Conservation (phyloP, 2,113 vertebrate genomes). For the Xyliphius kryptos region DNA sequence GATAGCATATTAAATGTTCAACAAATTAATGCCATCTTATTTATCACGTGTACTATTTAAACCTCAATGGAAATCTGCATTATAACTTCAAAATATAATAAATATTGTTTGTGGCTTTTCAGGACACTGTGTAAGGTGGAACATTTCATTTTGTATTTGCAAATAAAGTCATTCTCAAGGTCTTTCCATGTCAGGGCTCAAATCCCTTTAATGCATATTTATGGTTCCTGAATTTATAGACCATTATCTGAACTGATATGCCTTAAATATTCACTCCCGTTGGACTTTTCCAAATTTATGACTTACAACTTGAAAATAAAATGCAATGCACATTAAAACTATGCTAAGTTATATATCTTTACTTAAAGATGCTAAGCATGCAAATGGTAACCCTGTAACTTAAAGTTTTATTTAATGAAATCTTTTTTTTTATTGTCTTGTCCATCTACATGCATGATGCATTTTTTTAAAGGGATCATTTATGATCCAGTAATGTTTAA, state of each 20-base stretch:
- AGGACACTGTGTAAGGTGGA: background rate
- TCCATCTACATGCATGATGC: too few species aligned
- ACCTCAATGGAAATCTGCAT: background rate
- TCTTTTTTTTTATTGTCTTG: too few species aligned
- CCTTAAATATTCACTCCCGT: too few species aligned
- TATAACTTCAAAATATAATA: conserved; percentile 3
- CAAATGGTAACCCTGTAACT: conserved; percentile 11
- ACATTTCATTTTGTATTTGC: too few species aligned
- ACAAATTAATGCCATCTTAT: conserved; percentile 15
- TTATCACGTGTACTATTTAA: background rate
- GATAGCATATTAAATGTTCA: conserved; percentile 24
- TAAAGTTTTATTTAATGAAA: background rate
- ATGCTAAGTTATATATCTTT: background rate
- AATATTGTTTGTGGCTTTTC: background rate
- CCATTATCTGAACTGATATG: too few species aligned
- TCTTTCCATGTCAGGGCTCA: background rate
- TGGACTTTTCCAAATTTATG: too few species aligned
- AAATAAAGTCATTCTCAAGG: background rate
- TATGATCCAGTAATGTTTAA: too few species aligned
- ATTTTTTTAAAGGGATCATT: too few species aligned
- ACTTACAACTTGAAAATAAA: too few species aligned
- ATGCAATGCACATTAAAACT: too few species aligned
- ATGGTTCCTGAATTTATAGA: too few species aligned
- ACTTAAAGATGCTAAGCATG: background rate
- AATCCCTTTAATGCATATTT: too few species aligned